phyloP scores from a whole-genome alignment of 1,140 invertebrate species.

The Halotydeus destructor region DNA sequence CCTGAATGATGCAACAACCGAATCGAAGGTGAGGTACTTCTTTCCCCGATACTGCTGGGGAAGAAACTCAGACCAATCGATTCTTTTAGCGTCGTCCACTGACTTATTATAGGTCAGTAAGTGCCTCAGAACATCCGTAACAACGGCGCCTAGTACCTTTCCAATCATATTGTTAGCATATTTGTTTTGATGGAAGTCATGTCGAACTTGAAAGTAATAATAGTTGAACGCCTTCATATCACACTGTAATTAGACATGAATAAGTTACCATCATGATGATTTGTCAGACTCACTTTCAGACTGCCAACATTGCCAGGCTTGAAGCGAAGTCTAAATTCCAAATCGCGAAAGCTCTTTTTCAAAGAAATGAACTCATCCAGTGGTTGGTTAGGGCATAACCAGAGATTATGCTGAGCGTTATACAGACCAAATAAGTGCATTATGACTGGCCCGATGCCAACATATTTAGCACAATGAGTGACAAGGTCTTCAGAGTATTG shows the following conservation, averaged over 20 bases:
- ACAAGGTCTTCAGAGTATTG: constrained; percentile 42
- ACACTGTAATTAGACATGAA: constrained; percentile 25
- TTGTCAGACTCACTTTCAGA: constrained; percentile 22
- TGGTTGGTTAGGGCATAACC: constrained; percentile 36
- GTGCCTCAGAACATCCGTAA: neutral
- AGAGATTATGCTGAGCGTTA: constrained; percentile 34
- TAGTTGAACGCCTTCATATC: constrained; percentile 56
- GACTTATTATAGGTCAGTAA: neutral
- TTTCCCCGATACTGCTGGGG: neutral
- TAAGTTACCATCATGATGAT: neutral
- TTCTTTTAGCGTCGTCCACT: neutral
- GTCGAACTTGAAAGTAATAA: constrained; percentile 57
- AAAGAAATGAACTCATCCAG: constrained; percentile 27
- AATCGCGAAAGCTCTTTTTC: constrained; percentile 30
- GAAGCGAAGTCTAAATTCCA: constrained; percentile 50
- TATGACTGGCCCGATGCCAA: constrained; percentile 47
- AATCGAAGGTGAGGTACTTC: neutral
- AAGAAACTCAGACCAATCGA: neutral
- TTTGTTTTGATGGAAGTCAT: constrained; percentile 42
- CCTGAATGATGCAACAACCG: neutral
- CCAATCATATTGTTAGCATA: neutral
- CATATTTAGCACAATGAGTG: constrained; percentile 39
- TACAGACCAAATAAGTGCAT: constrained; percentile 50
- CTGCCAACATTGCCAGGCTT: constrained; percentile 39
- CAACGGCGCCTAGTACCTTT: neutral